Base-by-base conservation (phyloP, 2,888 invertebrate species). In the Trissolcus japonicus region DNA sequence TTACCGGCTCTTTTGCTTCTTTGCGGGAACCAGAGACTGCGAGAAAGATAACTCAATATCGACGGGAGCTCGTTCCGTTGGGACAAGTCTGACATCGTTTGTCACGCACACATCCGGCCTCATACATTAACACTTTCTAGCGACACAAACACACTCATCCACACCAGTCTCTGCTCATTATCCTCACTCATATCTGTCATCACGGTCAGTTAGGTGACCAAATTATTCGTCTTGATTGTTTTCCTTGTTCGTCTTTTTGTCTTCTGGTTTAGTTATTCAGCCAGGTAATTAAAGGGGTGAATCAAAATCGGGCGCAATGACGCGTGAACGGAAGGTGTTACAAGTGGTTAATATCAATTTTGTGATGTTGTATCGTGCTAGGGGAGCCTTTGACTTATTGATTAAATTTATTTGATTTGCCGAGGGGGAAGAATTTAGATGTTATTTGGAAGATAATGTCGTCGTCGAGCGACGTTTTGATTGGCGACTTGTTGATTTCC, bases 1-100 rank as follows among this genome's bases (percentile, higher is more conserved):
- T 57, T 41, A 40, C 43, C 48, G 66, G 43, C 50, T 76, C 78
- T 66, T 62, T 65, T 62, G 51, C 48, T 60, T 68, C 59, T 73
- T 55, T 55, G 65, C 46, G 66, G 81, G 79, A 82, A 84, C 81
- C 82, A 81, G 72, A 79, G 78, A 80, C 80, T 79, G 76, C 79
- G 76, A 68, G 67, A 74, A 63, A 80, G 86, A 87, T 87, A 87
- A 87, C 85, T 87, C 86, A 86, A 86, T 85, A 86, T 86, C 84
- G 86, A 86, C 82, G 80, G 66, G 74, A 77, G 81, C 74, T 82
- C 82, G 46, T 40, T 35, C 35, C 46, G 83, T 19, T 16, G 11
- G 67, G 68, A 43, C 75, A 80, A 71, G 76, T 80, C 79, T 80
- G 80, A 50, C 69, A 61, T 79, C 80, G 61, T 56, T 79, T 76